Percentiles rank a stretch among this genome's conserved stretches.
Conservation (phyloP, 2,797 vertebrate genomes). For the Pempheris klunzingeri region DNA sequence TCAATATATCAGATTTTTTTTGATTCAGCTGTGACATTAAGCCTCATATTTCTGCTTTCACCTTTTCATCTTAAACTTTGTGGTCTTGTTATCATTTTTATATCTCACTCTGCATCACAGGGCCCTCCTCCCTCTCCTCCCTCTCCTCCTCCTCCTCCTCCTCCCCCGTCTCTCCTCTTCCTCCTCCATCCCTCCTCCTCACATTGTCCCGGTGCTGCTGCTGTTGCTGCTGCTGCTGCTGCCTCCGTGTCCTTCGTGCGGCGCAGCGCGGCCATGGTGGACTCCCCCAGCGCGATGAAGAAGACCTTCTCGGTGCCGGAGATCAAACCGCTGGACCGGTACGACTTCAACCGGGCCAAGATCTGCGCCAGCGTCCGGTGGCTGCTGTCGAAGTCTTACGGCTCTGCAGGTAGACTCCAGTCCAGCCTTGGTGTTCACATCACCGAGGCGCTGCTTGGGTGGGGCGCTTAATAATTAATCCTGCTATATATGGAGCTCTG, state of each 20-base stretch:
- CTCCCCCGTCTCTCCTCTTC: constrained; percentile 3
- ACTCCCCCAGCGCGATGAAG: constrained; percentile 82
- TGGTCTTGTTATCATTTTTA: not conserved
- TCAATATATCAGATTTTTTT: not conserved
- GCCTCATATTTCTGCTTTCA: not conserved
- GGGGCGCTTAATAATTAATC: constrained; percentile 65
- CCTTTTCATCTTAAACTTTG: not conserved
- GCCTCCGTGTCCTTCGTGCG: constrained; percentile 48
- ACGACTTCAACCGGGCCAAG: constrained; percentile 89
- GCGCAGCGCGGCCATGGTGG: constrained; percentile 84
- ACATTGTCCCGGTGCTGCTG: constrained; percentile 38
- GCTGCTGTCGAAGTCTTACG: constrained; percentile 89
- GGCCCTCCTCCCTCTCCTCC: constrained; percentile 48
- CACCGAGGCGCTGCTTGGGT: constrained; percentile 58
- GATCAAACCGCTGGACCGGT: constrained; percentile 92
- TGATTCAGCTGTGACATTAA: not conserved
- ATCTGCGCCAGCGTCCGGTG: constrained; percentile 90
- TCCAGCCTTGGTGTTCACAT: not conserved
- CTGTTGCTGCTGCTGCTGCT: constrained; percentile 26
- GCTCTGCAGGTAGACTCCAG: constrained; percentile 85
- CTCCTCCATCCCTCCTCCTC: constrained; percentile 44
- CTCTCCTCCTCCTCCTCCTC: constrained; percentile 23
- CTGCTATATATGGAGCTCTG: constrained; percentile 24
- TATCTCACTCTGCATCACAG: constrained; percentile 35
- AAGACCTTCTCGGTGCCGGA: constrained; percentile 89